phyloP scores from a whole-genome alignment of 2,888 invertebrate species.

The Drosophila villosipedis region DNA sequence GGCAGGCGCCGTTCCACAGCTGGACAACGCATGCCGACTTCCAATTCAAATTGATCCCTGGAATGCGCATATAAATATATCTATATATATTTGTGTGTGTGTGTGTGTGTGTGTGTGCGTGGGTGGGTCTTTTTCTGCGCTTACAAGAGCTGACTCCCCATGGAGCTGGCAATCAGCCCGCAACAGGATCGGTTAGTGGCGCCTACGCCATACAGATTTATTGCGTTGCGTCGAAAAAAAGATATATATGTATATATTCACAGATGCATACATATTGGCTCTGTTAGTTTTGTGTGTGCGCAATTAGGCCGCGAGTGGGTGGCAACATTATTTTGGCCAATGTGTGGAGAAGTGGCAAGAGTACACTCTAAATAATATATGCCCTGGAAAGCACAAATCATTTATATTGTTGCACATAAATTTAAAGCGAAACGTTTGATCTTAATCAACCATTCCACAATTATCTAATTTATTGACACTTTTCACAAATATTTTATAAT shows the following conservation, averaged over 20 bases:
- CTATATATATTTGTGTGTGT: not conserved
- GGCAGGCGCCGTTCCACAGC: slow-evolving; percentile 53
- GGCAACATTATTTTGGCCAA: slow-evolving; percentile 26
- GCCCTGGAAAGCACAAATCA: not conserved
- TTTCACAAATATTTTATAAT: not conserved
- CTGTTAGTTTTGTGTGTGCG: slow-evolving; percentile 19
- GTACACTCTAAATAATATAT: not conserved
- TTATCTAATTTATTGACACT: not conserved
- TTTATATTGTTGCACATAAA: not conserved
- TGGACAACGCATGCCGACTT: slow-evolving; percentile 27
- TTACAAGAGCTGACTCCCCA: slow-evolving; percentile 24
- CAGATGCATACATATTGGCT: not conserved
- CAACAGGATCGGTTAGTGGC: slow-evolving; percentile 31
- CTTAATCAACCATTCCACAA: not conserved
- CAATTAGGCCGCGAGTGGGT: slow-evolving; percentile 32
- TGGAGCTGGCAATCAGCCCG: slow-evolving; percentile 14
- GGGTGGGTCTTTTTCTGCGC: slow-evolving; percentile 1
- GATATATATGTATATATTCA: not conserved
- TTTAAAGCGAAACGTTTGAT: not conserved
- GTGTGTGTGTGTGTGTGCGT: too few relatives aligned
- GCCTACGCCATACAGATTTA: slow-evolving; percentile 65
- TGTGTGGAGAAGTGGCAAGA: not conserved
- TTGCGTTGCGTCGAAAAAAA: slow-evolving; percentile 39
- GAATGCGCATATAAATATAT: slow-evolving; percentile 1
- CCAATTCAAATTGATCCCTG: slow-evolving; percentile 43